Conservation (phyloP, 1,140 invertebrate genomes). For the Hermetia illucens region DNA sequence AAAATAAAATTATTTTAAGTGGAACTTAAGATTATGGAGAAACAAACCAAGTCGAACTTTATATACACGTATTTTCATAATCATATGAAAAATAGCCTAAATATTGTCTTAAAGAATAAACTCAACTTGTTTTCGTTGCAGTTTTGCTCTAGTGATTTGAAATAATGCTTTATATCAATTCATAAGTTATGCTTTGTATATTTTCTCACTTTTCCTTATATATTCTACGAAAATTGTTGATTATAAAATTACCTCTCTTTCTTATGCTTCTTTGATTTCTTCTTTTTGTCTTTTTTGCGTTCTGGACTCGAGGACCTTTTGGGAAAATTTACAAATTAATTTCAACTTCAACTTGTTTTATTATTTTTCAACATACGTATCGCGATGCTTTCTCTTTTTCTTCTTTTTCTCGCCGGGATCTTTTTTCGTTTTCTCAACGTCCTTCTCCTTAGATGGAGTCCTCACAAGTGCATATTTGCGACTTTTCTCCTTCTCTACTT, state of each 20-base stretch:
- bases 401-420: conserved; percentile 6
- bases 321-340: conserved; percentile 18
- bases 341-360: neutral
- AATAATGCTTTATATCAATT: too few relatives aligned
- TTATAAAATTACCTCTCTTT: conserved; percentile 44
- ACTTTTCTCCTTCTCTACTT: conserved; percentile 32
- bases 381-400: conserved; percentile 21
- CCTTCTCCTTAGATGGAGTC: conserved; percentile 37
- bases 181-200: too few relatives aligned
- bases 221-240: conserved; percentile 7
- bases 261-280: conserved; percentile 52
- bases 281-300: conserved; percentile 47
- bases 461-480: conserved; percentile 45
- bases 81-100: too few relatives aligned
- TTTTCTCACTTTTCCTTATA: too few relatives aligned
- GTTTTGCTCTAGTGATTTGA: too few relatives aligned
- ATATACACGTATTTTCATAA: too few relatives aligned
- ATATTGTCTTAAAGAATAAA: too few relatives aligned
- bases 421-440: conserved; percentile 20
- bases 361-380: conserved; percentile 16
- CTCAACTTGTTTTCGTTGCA: too few relatives aligned
- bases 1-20: too few relatives aligned
- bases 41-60: too few relatives aligned
- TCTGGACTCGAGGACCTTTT: conserved; percentile 45
- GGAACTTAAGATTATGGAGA: too few relatives aligned